phyloP scores from a whole-genome alignment of 2,888 invertebrate genomes.

The Drosophila subsilvestris region DNA sequence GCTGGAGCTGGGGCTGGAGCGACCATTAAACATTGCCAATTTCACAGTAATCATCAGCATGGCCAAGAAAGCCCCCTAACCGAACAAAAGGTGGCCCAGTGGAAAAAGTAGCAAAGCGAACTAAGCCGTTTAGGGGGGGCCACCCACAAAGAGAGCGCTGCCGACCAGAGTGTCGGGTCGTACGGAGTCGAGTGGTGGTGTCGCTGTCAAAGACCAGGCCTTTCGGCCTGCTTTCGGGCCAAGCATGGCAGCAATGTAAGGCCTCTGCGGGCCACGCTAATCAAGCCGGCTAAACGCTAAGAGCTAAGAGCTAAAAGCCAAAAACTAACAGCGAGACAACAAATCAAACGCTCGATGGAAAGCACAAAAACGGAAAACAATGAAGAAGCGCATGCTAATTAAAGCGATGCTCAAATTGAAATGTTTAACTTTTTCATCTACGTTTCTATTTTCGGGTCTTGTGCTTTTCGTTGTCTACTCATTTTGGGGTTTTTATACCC shows the following conservation, averaged over 20 bases:
- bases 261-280: slow-evolving; percentile 67
- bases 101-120: slow-evolving; percentile 63
- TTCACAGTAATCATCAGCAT: slow-evolving; percentile 72
- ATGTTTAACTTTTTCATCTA: slow-evolving; percentile 68
- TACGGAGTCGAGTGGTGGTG: neutral
- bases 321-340: slow-evolving; percentile 42
- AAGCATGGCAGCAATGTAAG: slow-evolving; percentile 52
- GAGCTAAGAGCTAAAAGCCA: slow-evolving; percentile 37
- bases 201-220: slow-evolving; percentile 45
- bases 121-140: slow-evolving; percentile 73
- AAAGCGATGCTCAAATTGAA: slow-evolving; percentile 74
- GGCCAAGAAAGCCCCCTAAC: slow-evolving; percentile 52
- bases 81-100: slow-evolving; percentile 42
- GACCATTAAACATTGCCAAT: slow-evolving; percentile 74
- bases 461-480: slow-evolving; percentile 23
- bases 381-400: slow-evolving; percentile 75
- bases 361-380: slow-evolving; percentile 70
- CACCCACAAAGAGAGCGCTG: slow-evolving; percentile 66
- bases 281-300: slow-evolving; percentile 53
- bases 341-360: slow-evolving; percentile 75
- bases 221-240: slow-evolving; percentile 61
- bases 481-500: slow-evolving; percentile 1
- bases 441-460: slow-evolving; percentile 34
- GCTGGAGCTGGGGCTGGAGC: slow-evolving; percentile 6
- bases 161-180: slow-evolving; percentile 9